A percentile compares a stretch with the other conserved stretches of the same genome.
Evolutionary conservation across 2,888 invertebrate genomes (phyloP).

Genomic region (Rhagium mordax): DNA sequence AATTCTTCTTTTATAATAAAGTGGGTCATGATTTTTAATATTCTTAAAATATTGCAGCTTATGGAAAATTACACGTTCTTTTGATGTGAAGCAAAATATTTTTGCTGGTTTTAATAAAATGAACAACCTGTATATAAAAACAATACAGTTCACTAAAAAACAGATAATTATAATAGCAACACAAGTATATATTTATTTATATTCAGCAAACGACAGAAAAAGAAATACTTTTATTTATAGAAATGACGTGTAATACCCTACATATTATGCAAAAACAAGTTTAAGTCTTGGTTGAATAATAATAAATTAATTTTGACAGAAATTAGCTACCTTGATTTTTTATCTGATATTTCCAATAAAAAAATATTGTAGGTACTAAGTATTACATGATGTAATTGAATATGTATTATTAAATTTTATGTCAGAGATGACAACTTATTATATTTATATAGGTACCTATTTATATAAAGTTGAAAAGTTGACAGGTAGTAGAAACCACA

Average conservation of each 20-base stretch:
- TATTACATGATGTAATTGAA: not conserved
- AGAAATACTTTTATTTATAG: not conserved
- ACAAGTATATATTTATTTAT: not conserved
- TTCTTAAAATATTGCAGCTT: no score
- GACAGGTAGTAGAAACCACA: not conserved
- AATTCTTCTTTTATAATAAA: no score
- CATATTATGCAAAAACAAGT: not conserved
- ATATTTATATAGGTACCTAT: not conserved
- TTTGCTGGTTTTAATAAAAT: no score
- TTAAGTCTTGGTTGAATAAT: not conserved
- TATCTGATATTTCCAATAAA: not conserved
- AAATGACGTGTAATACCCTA: not conserved
- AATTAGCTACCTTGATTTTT: not conserved
- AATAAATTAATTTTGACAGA: conserved; percentile 3
- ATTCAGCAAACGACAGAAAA: not conserved
- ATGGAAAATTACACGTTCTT: no score
- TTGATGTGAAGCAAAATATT: no score
- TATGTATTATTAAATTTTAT: not conserved
- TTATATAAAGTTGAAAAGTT: no score
- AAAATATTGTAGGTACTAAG: not conserved
- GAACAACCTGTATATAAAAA: no score
- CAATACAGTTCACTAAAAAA: no score
- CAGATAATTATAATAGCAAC: not conserved
- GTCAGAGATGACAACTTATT: not conserved
- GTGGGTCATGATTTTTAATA: no score